Conservation (phyloP, 2,888 invertebrate species). For the Scaptomyza cyrtandrae region DNA sequence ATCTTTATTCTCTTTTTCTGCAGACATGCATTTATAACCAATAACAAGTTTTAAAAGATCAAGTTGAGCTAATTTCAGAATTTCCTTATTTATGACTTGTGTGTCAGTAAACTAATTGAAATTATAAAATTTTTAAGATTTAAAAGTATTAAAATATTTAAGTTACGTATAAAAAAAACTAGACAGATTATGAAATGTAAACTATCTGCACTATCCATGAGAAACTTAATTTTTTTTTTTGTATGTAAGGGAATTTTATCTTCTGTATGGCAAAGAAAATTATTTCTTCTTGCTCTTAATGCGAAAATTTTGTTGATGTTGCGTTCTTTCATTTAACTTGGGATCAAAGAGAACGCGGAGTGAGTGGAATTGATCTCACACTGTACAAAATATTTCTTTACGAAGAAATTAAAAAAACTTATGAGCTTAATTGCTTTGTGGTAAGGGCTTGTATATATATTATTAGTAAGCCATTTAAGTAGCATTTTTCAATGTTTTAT, state of each 20-base stretch:
- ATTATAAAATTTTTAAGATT: no score
- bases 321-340: constrained; percentile 32
- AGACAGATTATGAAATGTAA: not conserved
- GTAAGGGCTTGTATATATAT: not conserved
- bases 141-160: no score
- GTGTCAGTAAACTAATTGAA: no score
- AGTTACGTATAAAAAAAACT: no score
- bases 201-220: not conserved
- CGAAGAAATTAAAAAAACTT: constrained; percentile 57
- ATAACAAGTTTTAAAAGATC: no score
- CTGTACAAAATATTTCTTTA: constrained; percentile 46
- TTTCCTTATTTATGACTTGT: no score
- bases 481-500: no score
- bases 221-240: not conserved
- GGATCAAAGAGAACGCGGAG: not conserved
- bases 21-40: no score
- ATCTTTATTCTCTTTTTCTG: no score
- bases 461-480: no score
- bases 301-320: constrained; percentile 64
- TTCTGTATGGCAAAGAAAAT: not conserved
- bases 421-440: constrained; percentile 50
- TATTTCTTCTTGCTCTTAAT: constrained; percentile 47
- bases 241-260: not conserved
- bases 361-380: constrained; percentile 13
- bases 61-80: no score